phyloP scores from a whole-genome alignment of 2,113 vertebrate genomes.

The Pluvianellus socialis region DNA sequence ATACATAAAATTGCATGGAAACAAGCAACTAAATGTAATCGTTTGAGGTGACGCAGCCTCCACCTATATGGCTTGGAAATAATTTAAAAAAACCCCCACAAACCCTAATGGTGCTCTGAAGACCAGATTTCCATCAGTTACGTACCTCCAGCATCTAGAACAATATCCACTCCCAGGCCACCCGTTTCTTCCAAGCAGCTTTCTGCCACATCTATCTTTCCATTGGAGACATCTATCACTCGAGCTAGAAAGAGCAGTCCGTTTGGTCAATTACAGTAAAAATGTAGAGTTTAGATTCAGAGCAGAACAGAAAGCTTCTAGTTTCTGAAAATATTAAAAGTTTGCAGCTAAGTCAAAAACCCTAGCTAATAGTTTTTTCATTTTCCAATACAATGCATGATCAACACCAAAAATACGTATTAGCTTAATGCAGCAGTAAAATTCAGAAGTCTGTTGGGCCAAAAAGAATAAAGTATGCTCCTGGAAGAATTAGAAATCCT shows the following conservation, averaged over 20 bases:
- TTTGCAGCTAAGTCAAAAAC: background rate
- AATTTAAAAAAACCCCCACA: background rate
- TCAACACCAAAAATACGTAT: background rate
- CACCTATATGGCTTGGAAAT: background rate
- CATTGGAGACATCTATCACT: slow-evolving; percentile 82
- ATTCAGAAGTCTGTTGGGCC: background rate
- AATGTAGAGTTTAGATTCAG: background rate
- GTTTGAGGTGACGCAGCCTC: background rate
- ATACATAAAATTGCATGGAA: background rate
- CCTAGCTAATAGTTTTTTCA: background rate
- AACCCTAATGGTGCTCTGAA: background rate
- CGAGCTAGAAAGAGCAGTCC: slow-evolving; percentile 75
- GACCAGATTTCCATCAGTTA: background rate
- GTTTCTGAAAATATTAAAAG: background rate
- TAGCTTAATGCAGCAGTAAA: background rate
- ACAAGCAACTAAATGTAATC: background rate
- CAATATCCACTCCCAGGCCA: slow-evolving; percentile 90
- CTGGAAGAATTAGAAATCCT: background rate
- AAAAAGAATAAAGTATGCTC: background rate
- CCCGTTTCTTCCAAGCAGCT: slow-evolving; percentile 93
- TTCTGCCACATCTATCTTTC: slow-evolving; percentile 81
- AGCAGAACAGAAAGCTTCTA: background rate
- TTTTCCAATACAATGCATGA: background rate
- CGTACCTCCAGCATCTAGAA: slow-evolving; percentile 91
- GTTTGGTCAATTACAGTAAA: background rate